Evolutionary conservation across 2,113 vertebrate genomes (phyloP), one percentile per base, ranked within the genome.

Genomic region (Misgurnus mizolepis): DNA sequence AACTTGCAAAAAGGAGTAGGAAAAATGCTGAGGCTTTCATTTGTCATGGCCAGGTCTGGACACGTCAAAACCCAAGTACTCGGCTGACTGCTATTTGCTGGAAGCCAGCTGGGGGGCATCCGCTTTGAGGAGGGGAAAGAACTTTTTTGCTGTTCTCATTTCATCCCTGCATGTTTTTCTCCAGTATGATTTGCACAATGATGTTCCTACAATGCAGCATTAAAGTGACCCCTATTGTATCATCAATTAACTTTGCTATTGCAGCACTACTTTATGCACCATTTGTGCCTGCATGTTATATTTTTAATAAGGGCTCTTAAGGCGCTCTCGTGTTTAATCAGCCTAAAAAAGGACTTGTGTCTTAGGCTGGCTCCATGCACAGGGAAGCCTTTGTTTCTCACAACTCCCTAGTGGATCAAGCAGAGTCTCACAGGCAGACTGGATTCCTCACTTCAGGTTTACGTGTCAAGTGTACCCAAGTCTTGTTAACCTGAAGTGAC

Each of bases 81-180:
- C 84, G 56, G 84, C 85, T 94, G 87, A 82, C 70, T 89, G 92
- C 88, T 89, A 91, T 93, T 91, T 87, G 85, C 86, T 76, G 43
- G 88, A 79, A 92, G 88, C 88, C 86, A 80, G 22, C 56, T 67
- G 43, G 76, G 53, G 53, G 71, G 22, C 67, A 49, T 74, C 53
- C 43, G 40, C 56, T 80, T 4, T 62, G 43, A 75, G 14, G n/a
- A 34, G 56, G 11, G 62, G 12, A 60, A n/a, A 43, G 39, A 58
- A 60, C 6, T 53, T 58, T n/a, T 61, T 27, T 34, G 55, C 55
- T 7, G 15, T 56, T 56, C 15, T 56, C 17, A 56, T 47, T 8
- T 34, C 27, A 34, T 34, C 27, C 27, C 45, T 47, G 7, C 7
- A 6, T 47, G 17, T 7, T 56, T 56, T 12, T 56, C 55, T 58